Conservation (phyloP, 2,888 invertebrate genomes). For the Thalpophila matura region DNA sequence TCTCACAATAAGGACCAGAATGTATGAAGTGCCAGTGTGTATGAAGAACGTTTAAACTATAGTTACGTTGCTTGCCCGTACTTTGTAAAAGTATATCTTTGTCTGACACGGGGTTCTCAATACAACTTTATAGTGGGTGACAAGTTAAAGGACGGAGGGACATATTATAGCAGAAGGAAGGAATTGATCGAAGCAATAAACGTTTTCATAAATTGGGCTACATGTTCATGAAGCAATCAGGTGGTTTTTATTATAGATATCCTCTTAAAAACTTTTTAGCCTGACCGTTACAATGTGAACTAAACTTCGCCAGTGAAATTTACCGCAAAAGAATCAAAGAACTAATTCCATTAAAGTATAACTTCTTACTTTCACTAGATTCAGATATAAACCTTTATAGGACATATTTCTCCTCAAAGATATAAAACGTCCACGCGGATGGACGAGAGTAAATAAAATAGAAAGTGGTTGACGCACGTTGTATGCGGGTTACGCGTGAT, state of each 20-base stretch:
- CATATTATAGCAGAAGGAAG: no score
- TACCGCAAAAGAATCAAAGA: not conserved
- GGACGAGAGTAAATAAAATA: constrained; percentile 65
- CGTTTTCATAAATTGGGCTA: no score
- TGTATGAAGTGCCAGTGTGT: not conserved
- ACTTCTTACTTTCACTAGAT: constrained; percentile 27
- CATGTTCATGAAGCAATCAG: no score
- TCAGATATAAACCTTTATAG: constrained; percentile 16
- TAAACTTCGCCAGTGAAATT: not conserved
- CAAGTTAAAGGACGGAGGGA: no score
- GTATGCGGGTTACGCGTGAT: constrained; percentile 51
- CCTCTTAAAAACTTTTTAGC: not conserved
- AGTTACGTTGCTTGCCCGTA: not conserved
- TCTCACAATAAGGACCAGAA: no score
- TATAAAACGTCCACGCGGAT: constrained; percentile 44
- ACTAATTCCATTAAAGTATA: constrained; percentile 8
- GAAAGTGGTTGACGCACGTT: constrained; percentile 64
- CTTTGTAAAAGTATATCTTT: not conserved
- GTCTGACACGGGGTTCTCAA: not conserved
- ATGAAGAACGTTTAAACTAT: no score
- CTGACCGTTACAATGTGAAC: not conserved
- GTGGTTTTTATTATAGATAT: no score
- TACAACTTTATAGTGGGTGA: no score
- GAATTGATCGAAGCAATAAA: no score
- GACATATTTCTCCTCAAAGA: constrained; percentile 19